Percentiles rank a stretch among this genome's conserved stretches.
These are phyloP conservation scores for Furcula furcula DNA, from an alignment of 2,888 invertebrate genomes.

Conservation along the genomic window DNA sequence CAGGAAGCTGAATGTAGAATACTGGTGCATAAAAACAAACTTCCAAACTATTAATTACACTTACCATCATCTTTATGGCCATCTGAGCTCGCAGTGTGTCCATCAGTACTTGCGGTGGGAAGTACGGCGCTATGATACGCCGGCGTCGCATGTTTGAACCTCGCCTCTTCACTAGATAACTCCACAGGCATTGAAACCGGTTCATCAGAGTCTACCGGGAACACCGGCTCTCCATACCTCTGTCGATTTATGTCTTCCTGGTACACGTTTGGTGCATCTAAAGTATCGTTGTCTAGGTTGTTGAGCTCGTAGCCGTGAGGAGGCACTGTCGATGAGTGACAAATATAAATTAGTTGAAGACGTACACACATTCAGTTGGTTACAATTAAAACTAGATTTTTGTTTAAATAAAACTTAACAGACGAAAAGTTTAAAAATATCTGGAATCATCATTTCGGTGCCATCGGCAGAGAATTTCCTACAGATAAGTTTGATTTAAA, in stretches of 20 bases:
- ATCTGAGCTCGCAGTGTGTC: conserved; percentile 44
- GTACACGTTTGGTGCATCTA: conserved; percentile 83
- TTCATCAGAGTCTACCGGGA: conserved; percentile 67
- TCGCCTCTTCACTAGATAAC: conserved; percentile 64
- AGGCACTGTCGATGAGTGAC: too few species aligned
- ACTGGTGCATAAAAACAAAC: too few species aligned
- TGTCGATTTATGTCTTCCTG: conserved; percentile 69
- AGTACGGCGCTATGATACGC: conserved; percentile 89
- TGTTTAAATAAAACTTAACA: too few species aligned
- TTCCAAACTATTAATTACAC: conserved; percentile 6
- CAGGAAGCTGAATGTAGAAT: too few species aligned
- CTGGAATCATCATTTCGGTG: too few species aligned
- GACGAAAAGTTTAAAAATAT: too few species aligned
- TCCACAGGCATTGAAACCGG: conserved; percentile 72
- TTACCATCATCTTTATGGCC: conserved; percentile 71
- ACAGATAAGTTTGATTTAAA: too few species aligned
- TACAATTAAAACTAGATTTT: too few species aligned
- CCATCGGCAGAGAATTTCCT: too few species aligned
- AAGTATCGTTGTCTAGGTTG: conserved; percentile 84
- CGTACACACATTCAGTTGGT: too few species aligned
- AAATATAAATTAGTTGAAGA: too few species aligned
- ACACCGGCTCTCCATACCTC: conserved; percentile 58
- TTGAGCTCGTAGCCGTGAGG: conserved; percentile 85
- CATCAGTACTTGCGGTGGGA: conserved; percentile 69
- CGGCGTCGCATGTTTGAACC: conserved; percentile 88